A percentile compares a stretch with the other conserved stretches of the same genome.
Evolutionary conservation across 2,888 invertebrate species (phyloP).

Genomic region (Ophion costatus): DNA sequence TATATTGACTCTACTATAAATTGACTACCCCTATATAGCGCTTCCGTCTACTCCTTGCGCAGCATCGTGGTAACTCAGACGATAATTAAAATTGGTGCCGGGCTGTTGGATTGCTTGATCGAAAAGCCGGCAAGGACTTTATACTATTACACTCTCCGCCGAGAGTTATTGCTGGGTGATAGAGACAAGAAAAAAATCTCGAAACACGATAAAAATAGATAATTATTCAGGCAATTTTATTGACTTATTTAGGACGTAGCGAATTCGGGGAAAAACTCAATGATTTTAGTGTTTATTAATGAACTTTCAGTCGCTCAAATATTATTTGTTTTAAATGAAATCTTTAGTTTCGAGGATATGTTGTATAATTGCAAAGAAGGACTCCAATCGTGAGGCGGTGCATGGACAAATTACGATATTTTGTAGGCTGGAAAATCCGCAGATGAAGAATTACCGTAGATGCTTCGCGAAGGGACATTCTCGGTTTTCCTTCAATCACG

Average conservation of each 20-base stretch:
- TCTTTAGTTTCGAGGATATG: no score
- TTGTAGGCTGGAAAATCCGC: no score
- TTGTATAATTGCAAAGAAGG: no score
- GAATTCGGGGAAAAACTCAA: background rate
- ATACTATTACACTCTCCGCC: conserved; percentile 21
- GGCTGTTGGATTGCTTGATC: conserved; percentile 59
- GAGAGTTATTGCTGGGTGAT: conserved; percentile 23
- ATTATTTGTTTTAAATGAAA: no score
- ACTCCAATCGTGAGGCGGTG: no score
- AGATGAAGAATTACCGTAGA: no score
- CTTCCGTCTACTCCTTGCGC: conserved; percentile 39
- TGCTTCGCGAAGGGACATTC: no score
- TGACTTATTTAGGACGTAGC: background rate
- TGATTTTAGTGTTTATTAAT: background rate
- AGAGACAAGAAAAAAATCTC: background rate
- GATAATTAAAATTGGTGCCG: conserved; percentile 72
- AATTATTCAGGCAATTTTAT: background rate
- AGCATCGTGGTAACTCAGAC: conserved; percentile 47
- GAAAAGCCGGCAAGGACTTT: conserved; percentile 42
- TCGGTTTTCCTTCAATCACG: no score
- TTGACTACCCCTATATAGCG: conserved; percentile 63
- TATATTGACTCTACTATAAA: conserved; percentile 69
- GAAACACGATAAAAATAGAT: background rate
- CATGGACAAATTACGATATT: no score
- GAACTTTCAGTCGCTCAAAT: background rate